Conservation (phyloP, 1,140 invertebrate species). For the Oscheius sp. region DNA sequence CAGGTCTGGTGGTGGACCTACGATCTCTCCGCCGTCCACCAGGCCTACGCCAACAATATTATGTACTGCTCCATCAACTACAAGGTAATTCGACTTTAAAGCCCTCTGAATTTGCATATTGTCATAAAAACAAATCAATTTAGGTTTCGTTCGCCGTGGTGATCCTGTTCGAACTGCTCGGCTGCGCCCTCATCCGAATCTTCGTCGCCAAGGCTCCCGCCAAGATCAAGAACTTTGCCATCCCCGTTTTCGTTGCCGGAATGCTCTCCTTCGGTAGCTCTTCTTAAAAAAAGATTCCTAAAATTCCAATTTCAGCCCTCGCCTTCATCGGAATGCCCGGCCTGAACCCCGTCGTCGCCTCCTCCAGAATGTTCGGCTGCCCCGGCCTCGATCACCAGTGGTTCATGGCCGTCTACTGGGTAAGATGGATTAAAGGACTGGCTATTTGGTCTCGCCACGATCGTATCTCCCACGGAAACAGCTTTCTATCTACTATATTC, state of each 20-base stretch:
- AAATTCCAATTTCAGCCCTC: slow-evolving; percentile 42
- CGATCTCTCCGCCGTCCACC: background rate
- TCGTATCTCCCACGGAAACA: no score
- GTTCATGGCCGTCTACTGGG: slow-evolving; percentile 37
- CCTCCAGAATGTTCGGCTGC: slow-evolving; percentile 44
- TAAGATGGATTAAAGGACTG: no score
- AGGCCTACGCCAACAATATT: background rate
- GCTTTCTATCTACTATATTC: no score
- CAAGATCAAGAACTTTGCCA: slow-evolving; percentile 22
- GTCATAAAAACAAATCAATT: no score
- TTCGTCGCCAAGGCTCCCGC: slow-evolving; percentile 33
- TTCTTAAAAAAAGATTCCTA: background rate
- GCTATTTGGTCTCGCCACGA: no score
- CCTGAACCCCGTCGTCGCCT: slow-evolving; percentile 51
- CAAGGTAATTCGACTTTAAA: slow-evolving; percentile 9
- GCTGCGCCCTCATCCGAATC: slow-evolving; percentile 30
- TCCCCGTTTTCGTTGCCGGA: slow-evolving; percentile 41
- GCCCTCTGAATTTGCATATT: background rate
- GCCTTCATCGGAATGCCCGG: slow-evolving; percentile 52
- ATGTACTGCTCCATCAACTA: slow-evolving; percentile 16
- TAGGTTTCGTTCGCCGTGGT: slow-evolving; percentile 48
- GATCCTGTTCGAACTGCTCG: slow-evolving; percentile 43
- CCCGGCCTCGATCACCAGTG: slow-evolving; percentile 27
- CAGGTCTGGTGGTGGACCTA: slow-evolving; percentile 49
- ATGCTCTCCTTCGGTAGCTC: slow-evolving; percentile 46